A percentile compares a stretch with the other conserved stretches of the same genome.
These are phyloP conservation scores for Podarcis siculus DNA, from an alignment of 2,797 vertebrate genomes.

Conservation along the genomic window DNA sequence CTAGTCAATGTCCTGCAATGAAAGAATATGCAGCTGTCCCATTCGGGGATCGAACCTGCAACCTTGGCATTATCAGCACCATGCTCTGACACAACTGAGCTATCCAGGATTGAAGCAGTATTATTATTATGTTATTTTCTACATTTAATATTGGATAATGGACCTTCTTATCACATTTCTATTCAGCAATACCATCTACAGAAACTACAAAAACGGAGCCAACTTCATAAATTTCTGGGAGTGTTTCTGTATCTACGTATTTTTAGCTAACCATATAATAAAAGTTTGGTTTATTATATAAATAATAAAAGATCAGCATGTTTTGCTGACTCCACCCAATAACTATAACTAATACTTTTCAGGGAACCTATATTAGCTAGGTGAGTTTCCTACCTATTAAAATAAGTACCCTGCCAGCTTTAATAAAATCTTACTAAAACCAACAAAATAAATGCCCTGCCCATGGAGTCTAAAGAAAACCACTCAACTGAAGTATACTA, in stretches of 20 bases:
- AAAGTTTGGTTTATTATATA: background rate
- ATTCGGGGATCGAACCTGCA: too few relatives aligned
- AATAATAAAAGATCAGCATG: background rate
- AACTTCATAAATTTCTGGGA: background rate
- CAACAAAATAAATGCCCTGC: background rate
- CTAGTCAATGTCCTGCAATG: too few relatives aligned
- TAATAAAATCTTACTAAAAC: too few relatives aligned
- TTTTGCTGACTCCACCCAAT: background rate
- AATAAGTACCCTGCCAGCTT: too few relatives aligned
- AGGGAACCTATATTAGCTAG: background rate
- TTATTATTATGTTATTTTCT: background rate
- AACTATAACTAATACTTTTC: background rate
- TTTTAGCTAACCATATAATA: constrained; percentile 48
- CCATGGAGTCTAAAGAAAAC: background rate
- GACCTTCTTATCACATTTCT: background rate
- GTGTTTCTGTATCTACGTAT: background rate
- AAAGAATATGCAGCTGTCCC: too few relatives aligned
- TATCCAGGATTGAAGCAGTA: too few relatives aligned
- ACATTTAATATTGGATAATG: background rate
- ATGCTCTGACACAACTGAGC: too few relatives aligned
- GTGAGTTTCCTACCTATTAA: background rate
- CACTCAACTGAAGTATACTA: background rate
- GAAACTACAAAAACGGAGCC: background rate
- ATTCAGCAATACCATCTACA: background rate
- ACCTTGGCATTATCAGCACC: too few relatives aligned